Base-by-base conservation (phyloP, 2,888 invertebrate genomes). In the Caenorhabditis sinica region DNA sequence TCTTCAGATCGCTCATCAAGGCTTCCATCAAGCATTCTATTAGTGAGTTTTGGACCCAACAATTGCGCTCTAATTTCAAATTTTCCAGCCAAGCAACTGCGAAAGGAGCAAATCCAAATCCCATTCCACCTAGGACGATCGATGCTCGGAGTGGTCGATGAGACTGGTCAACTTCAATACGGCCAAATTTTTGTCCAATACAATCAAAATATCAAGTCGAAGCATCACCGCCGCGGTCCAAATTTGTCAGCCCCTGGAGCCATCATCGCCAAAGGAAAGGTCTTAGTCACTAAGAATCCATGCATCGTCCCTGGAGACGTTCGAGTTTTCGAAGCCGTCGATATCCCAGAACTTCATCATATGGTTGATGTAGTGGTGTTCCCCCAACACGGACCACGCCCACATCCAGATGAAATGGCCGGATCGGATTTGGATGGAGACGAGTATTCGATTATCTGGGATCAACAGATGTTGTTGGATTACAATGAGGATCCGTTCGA, bases 391-490 rank as follows among this genome's bases (percentile, higher is more conserved):
- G 94, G 94, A 5, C 90, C 90, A 0, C 86, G 93, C 43, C 93
- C 93, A 5, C 93, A 93, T 86, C 91, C 93, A 0, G 93, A 93
- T 86, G 93, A 93, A 89, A 93, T 94, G 93, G 93, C 93, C 5
- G 93, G 94, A 5, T 93, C 93, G 11, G 94, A 94, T 88, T 86
- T 94, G 80, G 93, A 93, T 83, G 94, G 94, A 3, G 94, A 94
- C 84, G 93, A 93, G 85, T 94, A 92, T 87, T 91, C 93, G 53
- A 92, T 93, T 11, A 90, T 93, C 36, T 93, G 93, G 93, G 91
- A 93, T 80, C 83, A 89, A 51, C 77, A 90, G 11, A 82, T 93
- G 30, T 90, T 93, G 43, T 91, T 93, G 51, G 91, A 91, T 5
- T 66, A 71, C 20, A 92, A 91, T 73, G 91, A 92, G 63, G 60